Evolutionary conservation across 2,888 invertebrate species (phyloP), one percentile per base, ranked within the genome.

Genomic region (Tricholauxania praeusta): DNA sequence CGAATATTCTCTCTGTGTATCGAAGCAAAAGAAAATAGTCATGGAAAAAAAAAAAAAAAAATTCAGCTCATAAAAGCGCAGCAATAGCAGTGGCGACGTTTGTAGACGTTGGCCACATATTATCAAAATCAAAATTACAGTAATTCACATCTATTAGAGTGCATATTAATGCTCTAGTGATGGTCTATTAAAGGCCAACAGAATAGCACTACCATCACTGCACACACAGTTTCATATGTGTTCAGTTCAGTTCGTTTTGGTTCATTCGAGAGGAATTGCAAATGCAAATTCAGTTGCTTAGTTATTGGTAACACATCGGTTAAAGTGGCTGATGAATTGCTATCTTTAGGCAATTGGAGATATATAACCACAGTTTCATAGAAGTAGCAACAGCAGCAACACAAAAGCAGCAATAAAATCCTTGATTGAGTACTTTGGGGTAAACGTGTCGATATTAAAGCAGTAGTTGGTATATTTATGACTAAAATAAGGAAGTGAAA

Each of bases 131-230:
- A 77, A 83, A 84, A 84, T 84, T 82, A 84, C 84, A 76, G 85
- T 84, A 84, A 85, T 85, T 84, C 83, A 80, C 84, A 80, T 80
- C 83, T 82, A 84, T 85, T 84, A 81, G 82, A 84, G 82, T 81
- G 82, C 79, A 82, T 83, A 84, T 84, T 83, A 83, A 82, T 82
- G 82, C 79, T 77, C 78, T 79, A 79, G 76, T 80, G 78, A 80
- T 81, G 80, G 79, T 78, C 79, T 71, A 77, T 79, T 79, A 80
- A 79, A 79, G 78, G 79, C 78, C 71, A 71, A 74, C 39, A 39
- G 70, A 70, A 39, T 39, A 39, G 39, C 39, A 39, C 39, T 10
- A 39, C 39, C 62, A 17, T 47, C 55, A 53, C 51, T 47, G 28
- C 19, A 15, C 39, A 14, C 49, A 51, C n/a, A 14, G 28, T 60